Base-by-base conservation (phyloP, 2,888 invertebrate genomes). In the Lapara coniferarum region DNA sequence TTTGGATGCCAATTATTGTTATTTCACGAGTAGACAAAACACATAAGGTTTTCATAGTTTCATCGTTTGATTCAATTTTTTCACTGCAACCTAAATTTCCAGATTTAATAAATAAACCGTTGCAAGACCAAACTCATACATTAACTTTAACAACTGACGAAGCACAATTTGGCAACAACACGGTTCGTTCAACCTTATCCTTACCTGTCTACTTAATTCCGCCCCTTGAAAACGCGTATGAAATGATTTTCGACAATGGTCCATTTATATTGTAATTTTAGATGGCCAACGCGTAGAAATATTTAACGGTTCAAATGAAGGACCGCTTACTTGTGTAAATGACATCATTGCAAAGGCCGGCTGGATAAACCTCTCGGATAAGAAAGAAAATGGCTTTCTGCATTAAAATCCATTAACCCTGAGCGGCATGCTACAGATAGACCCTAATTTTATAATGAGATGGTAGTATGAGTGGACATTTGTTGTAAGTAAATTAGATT, bases 291-390 rank as follows among this genome's bases (percentile, higher is more conserved):
- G 49, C 66, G 69, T 59, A 49, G 66, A 66, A 68, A 67, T 53
- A 58, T 71, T 30, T 51, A 71, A 68, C 63, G 52, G 66, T 66
- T 63, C 6, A 57, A 57, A 25, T 7, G 67, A 70, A 69, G 69
- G 59, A 25, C 72, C 74, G 71, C 75, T 71, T 74, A 77, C 76
- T 70, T 56, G 71, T 37, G 37, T 37, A 25, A 59, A 74, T 83
- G 81, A 80, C 79, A 81, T 80, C 82, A 81, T 72, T 56, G 68
- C 70, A 70, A 76, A 77, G 72, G 74, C 75, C 77, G 72, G 66
- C 70, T 78, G 75, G 74, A 72, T 74, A 75, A 74, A 72, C 67
- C 73, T 67, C 71, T 72, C 67, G 55, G 59, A 59, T 59, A 59
- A 46, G 44, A 63, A 55, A 69, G 30, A 68, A 69, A 63, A 69